Conservation (phyloP, 2,888 invertebrate species). For the Heterodera filipjevi region DNA sequence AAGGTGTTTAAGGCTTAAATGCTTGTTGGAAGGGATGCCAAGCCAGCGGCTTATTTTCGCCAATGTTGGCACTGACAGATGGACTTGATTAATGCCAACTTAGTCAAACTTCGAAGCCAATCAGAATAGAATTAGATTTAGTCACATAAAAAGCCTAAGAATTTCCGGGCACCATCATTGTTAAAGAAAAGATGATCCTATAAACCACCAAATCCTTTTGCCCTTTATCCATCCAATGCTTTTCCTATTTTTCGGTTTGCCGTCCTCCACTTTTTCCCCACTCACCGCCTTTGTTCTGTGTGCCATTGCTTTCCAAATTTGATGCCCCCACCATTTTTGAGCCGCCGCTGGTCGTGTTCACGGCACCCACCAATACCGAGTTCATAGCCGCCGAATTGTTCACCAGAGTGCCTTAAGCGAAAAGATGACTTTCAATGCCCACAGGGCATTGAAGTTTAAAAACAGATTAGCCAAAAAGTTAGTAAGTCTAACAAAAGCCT, state of each 20-base stretch:
- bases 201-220: no score
- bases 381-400: background rate
- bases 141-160: no score
- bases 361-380: constrained; percentile 10
- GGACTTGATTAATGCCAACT: no score
- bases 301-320: constrained; percentile 19
- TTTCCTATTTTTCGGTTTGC: no score
- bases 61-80: no score
- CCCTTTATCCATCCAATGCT: no score
- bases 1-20: constrained; percentile 22
- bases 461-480: background rate
- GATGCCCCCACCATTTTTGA: constrained; percentile 19
- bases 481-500: background rate
- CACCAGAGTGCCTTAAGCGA: constrained; percentile 16
- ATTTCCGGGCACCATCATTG: no score
- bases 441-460: no score
- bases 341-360: constrained; percentile 18
- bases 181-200: no score
- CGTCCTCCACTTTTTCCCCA: background rate
- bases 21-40: background rate
- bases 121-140: no score
- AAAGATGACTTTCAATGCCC: background rate
- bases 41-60: background rate
- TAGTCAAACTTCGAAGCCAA: no score
- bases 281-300: constrained; percentile 7